Percentiles rank a stretch among this genome's conserved stretches.
Evolutionary conservation across 30 jellyfish, hydroid and myxozoan genomes (phyloP).

Genomic region (Pseudorhiza aurosa): DNA sequence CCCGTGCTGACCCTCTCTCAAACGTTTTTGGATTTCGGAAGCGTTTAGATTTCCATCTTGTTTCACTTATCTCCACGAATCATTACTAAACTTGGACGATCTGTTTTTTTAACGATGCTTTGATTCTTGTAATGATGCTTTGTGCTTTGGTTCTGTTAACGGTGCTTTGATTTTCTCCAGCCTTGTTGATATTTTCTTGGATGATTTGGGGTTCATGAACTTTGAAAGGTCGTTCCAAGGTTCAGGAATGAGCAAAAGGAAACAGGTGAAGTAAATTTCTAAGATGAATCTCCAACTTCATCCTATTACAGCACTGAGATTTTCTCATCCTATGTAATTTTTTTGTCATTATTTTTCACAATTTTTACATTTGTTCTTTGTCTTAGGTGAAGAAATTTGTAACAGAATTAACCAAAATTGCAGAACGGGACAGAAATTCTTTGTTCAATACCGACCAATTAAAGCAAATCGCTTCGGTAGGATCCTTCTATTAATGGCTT

Average conservation of each 20-base stretch:
- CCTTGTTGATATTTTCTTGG: conserved; percentile 85
- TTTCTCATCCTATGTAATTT: neutral
- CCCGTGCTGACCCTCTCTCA: too few species aligned
- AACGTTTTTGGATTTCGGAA: too few species aligned
- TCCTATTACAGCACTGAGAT: too few species aligned
- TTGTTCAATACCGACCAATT: conserved; percentile 90
- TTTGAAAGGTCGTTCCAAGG: conserved; percentile 92
- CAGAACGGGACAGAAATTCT: conserved; percentile 88
- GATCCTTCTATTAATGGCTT: too few species aligned
- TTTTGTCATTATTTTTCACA: neutral
- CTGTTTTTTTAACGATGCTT: neutral
- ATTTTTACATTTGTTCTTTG: neutral
- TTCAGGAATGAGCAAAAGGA: conserved; percentile 98
- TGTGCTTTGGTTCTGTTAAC: neutral
- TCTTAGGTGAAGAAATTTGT: conserved; percentile 83
- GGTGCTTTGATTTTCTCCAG: conserved; percentile 37
- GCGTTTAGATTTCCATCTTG: too few species aligned
- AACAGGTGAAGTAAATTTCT: conserved; percentile 68
- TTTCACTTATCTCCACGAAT: too few species aligned
- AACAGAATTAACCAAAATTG: conserved; percentile 78
- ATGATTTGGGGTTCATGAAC: conserved; percentile 84
- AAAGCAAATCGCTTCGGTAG: conserved; percentile 87
- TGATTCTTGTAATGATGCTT: neutral
- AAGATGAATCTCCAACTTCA: too few species aligned
- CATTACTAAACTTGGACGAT: too few species aligned